phyloP scores from a whole-genome alignment of 1,140 invertebrate genomes.

The Papilio glaucus region DNA sequence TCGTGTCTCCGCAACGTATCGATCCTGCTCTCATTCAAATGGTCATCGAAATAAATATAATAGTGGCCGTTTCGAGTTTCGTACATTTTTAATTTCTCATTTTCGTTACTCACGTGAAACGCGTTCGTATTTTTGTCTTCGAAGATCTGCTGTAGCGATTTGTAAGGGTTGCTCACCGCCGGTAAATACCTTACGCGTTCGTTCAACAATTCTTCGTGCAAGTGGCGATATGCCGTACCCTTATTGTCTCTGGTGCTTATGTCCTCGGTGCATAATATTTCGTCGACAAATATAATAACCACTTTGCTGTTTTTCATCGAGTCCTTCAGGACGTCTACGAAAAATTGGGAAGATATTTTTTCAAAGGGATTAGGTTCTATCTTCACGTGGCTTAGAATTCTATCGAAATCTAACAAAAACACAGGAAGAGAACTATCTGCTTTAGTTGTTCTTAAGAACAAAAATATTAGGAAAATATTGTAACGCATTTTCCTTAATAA shows the following conservation, averaged over 20 bases:
- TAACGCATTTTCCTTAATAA: constrained; percentile 12
- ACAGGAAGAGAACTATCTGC: constrained; percentile 47
- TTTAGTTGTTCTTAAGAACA: constrained; percentile 10
- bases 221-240: constrained; percentile 56
- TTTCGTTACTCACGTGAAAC: constrained; percentile 50
- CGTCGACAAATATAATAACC: constrained; percentile 64
- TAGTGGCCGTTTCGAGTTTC: constrained; percentile 53
- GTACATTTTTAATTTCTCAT: constrained; percentile 51
- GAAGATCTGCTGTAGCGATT: constrained; percentile 53
- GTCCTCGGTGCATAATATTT: constrained; percentile 61
- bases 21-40: constrained; percentile 46
- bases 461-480: constrained; percentile 11
- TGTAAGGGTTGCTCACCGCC: constrained; percentile 54
- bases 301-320: constrained; percentile 51
- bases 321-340: constrained; percentile 55
- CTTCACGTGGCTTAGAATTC: constrained; percentile 44
- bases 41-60: constrained; percentile 66
- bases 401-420: constrained; percentile 58
- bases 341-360: constrained; percentile 48
- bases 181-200: constrained; percentile 60
- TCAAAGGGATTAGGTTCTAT: constrained; percentile 55
- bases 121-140: constrained; percentile 47
- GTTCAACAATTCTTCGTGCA: constrained; percentile 47
- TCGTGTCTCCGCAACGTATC: constrained; percentile 58
- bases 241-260: constrained; percentile 54